Percentiles rank a stretch among this genome's conserved stretches.
Evolutionary conservation across 2,113 vertebrate genomes (phyloP).

Genomic region (Galbula dea): DNA sequence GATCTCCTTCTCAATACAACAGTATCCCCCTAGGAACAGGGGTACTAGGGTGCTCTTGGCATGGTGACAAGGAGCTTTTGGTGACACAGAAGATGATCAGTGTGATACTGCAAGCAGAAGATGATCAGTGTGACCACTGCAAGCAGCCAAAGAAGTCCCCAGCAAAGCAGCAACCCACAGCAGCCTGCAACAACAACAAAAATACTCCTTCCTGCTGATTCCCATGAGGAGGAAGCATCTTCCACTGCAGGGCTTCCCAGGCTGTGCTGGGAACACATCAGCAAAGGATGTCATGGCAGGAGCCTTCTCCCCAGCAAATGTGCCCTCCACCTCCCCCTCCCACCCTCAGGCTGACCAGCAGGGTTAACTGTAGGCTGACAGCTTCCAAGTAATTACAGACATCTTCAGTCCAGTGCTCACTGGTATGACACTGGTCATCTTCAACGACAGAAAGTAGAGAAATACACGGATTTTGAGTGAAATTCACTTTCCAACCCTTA

Average conservation of each 20-base stretch:
- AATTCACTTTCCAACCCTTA: not conserved
- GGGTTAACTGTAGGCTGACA: not conserved
- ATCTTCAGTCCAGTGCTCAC: not conserved
- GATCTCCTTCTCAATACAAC: not conserved
- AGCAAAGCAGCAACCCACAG: not conserved
- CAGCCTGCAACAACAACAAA: not conserved
- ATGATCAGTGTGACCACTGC: no score
- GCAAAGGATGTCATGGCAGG: not conserved
- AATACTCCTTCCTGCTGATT: not conserved
- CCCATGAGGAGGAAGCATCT: rapidly evolving
- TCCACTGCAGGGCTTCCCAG: not conserved
- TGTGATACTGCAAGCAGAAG: rapidly evolving
- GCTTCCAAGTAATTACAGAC: not conserved
- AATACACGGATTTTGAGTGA: not conserved
- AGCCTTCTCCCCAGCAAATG: not conserved
- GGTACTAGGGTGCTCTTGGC: not conserved
- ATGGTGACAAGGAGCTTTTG: not conserved
- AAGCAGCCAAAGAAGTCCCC: not conserved
- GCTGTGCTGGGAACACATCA: not conserved
- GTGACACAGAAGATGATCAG: not conserved
- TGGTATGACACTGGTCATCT: not conserved
- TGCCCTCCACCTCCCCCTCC: not conserved
- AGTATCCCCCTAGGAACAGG: not conserved
- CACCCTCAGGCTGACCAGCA: not conserved
- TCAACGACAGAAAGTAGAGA: not conserved